Base-by-base conservation (phyloP, 2,888 invertebrate genomes). In the Cyrtodaria siliqua region DNA sequence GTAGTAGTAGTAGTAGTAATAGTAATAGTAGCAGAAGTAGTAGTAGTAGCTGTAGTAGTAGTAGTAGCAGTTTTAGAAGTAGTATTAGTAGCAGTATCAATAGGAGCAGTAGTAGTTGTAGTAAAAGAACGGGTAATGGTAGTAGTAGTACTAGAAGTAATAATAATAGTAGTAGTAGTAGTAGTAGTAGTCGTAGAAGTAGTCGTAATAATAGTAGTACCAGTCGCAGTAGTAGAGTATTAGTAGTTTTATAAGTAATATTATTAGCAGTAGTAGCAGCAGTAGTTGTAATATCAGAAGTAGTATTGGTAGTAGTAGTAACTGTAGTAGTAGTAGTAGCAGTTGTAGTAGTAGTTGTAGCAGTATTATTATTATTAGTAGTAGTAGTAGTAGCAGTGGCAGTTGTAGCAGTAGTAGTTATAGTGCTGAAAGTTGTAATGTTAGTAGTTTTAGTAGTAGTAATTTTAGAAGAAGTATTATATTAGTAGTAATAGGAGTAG, bases 1-100 rank as follows among this genome's bases (percentile, higher is more conserved):
- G 52, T 52, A 52, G 52, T 23, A 52, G 52, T 52, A 52, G 26
- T 26, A 52, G 52, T 52, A 52, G 52, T 8, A 26, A 23, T 52
- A 52, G 52, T 52, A 52, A 23, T 52, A 52, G 52, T 6, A 52
- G 52, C 16, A 52, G 52, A 14, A 23, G 52, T 33, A 33, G 33
- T 33, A 33, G 4, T 33, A 33, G 8, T n/a, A n/a, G n/a, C n/a
- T n/a, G n/a, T n/a, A n/a, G n/a, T n/a, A n/a, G n/a, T n/a, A n/a
- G n/a, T n/a, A n/a, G n/a, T n/a, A 23, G 24, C n/a, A 56, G 18
- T n/a, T 29, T 20, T 4, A 33, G 56, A 29, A 29, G 33, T 29
- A 29, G 33, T 56, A 56, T 27, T 56, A 56, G 33, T 33, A 56
- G 33, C n/a, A 56, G 27, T n/a, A 33, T 27, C 29, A 56, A 14